Evolutionary conservation across 2,113 vertebrate species (phyloP).

Genomic region (Ctenodactylus gundi): DNA sequence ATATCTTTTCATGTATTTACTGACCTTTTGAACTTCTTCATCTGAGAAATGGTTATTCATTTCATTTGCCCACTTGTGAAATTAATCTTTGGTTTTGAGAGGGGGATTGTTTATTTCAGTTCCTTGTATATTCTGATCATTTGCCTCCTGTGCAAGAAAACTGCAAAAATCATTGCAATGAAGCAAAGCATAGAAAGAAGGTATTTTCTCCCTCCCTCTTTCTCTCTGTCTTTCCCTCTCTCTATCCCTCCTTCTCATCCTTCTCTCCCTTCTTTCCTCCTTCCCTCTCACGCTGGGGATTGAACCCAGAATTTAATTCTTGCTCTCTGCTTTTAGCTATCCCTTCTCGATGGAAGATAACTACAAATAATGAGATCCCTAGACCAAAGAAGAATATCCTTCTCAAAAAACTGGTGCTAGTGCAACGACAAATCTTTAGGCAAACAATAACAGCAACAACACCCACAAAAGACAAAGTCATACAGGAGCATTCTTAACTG

Average conservation of each 20-base stretch:
- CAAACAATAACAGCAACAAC: not conserved
- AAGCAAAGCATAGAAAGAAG: no score
- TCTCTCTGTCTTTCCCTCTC: not conserved
- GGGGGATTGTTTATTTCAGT: no score
- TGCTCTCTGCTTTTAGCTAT: fast-evolving
- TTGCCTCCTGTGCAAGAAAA: no score
- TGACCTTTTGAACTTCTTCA: no score
- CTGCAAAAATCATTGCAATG: no score
- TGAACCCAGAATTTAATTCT: not conserved
- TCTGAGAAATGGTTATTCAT: no score
- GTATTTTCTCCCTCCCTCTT: not conserved
- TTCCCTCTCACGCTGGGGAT: not conserved
- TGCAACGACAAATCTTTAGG: not conserved
- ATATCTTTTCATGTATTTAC: no score
- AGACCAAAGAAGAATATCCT: not conserved
- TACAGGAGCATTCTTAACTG: not conserved
- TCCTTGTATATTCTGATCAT: no score
- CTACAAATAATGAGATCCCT: not conserved
- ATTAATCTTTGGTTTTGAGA: no score
- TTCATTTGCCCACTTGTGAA: no score
- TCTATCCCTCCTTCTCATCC: not conserved
- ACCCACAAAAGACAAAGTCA: not conserved
- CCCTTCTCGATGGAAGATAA: not conserved
- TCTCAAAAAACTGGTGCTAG: not conserved
- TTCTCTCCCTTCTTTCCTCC: not conserved